Evolutionary conservation across 1,140 invertebrate genomes (phyloP).

Genomic region (Varroa destructor): DNA sequence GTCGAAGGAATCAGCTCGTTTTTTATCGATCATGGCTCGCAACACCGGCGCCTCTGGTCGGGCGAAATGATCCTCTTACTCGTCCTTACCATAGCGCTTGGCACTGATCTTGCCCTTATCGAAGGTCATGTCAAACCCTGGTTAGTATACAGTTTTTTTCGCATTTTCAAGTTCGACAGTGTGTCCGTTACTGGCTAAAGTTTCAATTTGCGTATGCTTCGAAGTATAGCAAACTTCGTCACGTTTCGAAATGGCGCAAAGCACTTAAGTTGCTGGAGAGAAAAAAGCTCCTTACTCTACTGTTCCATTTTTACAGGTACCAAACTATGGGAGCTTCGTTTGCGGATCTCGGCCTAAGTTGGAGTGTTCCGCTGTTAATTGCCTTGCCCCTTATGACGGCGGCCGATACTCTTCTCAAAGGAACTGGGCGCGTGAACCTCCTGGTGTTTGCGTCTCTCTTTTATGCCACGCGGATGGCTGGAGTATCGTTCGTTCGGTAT

Average conservation of each 20-base stretch:
- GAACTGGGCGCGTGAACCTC: slow-evolving; percentile 12
- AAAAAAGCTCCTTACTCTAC: too few species aligned
- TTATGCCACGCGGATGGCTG: slow-evolving; percentile 17
- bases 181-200: too few species aligned
- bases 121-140: slow-evolving; percentile 20
- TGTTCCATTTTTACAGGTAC: not conserved
- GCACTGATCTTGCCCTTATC: not conserved
- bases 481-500: slow-evolving; percentile 11
- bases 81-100: not conserved
- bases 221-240: too few species aligned
- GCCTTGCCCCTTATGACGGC: slow-evolving; percentile 13
- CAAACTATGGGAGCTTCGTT: slow-evolving; percentile 10
- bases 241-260: too few species aligned
- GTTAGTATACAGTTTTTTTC: not conserved
- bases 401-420: slow-evolving; percentile 5
- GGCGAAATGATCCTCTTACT: slow-evolving; percentile 5
- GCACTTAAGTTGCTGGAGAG: too few species aligned
- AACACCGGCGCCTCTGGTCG: slow-evolving; percentile 16
- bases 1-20: slow-evolving; percentile 16
- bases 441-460: slow-evolving; percentile 19
- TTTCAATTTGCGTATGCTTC: too few species aligned
- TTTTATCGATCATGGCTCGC: slow-evolving; percentile 10
- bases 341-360: slow-evolving; percentile 14
- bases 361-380: slow-evolving; percentile 5
- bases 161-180: too few species aligned